Percentiles rank a stretch among this genome's conserved stretches.
phyloP scores from a whole-genome alignment of 2,888 invertebrate species.

The Torymus tubicola region DNA sequence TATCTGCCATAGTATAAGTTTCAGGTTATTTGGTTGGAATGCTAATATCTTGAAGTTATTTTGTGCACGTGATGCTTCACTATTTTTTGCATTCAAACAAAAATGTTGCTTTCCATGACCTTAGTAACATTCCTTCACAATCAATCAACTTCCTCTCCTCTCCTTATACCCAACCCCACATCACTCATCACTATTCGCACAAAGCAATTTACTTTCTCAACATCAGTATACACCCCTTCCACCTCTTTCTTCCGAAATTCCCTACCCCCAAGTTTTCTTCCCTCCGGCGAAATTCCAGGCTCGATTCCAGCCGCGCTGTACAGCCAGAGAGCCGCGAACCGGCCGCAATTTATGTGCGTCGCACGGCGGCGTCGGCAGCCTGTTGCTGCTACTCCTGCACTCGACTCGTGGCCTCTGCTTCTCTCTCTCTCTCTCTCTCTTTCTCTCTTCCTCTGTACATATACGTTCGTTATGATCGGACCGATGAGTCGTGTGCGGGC shows the following conservation, averaged over 20 bases:
- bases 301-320: slow-evolving; percentile 2
- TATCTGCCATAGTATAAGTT: no score
- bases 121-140: no score
- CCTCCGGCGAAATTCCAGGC: not conserved
- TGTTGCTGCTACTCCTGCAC: slow-evolving; percentile 65
- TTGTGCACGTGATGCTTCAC: no score
- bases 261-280: not conserved
- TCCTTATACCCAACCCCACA: no score
- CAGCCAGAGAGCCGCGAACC: slow-evolving; percentile 20
- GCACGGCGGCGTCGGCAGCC: slow-evolving; percentile 64
- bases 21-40: no score
- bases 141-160: no score
- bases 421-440: slow-evolving; percentile 49
- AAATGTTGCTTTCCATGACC: no score
- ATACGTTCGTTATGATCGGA: slow-evolving; percentile 45
- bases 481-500: slow-evolving; percentile 27
- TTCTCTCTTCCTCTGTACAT: slow-evolving; percentile 40
- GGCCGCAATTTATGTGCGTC: slow-evolving; percentile 61
- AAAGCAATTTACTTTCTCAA: no score
- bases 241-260: not conserved
- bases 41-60: no score
- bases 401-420: slow-evolving; percentile 47
- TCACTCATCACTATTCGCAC: no score
- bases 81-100: no score
- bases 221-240: no score